Percentiles rank a stretch among this genome's conserved stretches.
Conservation (phyloP, 1,140 invertebrate species). For the Bombyx mandarina region DNA sequence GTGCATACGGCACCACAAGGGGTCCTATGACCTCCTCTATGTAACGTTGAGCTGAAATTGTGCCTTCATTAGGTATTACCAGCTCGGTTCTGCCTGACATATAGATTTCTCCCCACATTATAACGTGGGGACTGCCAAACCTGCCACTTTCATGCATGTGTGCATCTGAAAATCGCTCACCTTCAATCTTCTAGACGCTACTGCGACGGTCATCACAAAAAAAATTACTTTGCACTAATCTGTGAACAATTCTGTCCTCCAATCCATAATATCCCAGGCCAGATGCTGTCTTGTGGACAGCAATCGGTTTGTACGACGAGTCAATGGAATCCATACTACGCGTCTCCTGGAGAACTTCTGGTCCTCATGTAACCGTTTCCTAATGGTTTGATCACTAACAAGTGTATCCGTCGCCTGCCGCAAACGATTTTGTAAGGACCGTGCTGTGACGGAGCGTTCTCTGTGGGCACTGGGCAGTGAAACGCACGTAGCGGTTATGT, state of each 20-base stretch:
- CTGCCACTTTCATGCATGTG: no score
- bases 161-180: no score
- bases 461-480: slow-evolving; percentile 1
- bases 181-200: no score
- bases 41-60: no score
- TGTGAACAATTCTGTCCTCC: neutral
- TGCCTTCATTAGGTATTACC: no score
- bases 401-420: slow-evolving; percentile 1
- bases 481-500: neutral
- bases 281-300: neutral
- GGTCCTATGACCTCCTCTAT: no score
- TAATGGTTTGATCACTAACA: slow-evolving; percentile 9
- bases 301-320: slow-evolving; percentile 3
- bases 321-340: slow-evolving; percentile 4
- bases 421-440: slow-evolving; percentile 8
- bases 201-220: slow-evolving; percentile 7
- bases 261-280: neutral
- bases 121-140: no score
- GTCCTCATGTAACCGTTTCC: slow-evolving; percentile 8
- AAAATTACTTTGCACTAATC: slow-evolving; percentile 6
- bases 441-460: slow-evolving; percentile 4
- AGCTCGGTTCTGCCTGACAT: no score
- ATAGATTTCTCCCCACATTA: no score
- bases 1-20: no score
- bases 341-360: slow-evolving; percentile 2